Base-by-base conservation (phyloP, 1,140 invertebrate species). In the Macrobrachium nipponense region DNA sequence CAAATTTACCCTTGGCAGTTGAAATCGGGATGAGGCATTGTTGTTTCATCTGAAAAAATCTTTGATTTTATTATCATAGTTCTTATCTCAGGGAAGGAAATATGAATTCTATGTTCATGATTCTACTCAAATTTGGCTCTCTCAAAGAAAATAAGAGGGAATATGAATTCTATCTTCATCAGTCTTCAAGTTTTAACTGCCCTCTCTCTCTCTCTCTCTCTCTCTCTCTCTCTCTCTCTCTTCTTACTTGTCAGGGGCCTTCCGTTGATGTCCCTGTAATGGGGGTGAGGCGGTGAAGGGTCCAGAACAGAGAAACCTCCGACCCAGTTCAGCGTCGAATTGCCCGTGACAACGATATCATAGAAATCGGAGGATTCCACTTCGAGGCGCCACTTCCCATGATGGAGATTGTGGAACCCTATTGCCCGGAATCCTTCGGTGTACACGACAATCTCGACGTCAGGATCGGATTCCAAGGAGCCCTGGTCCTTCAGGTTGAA, bases 201-300 rank as follows among this genome's bases (percentile, higher is more conserved):
- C 27, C 0, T 51, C 51, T 10, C 12, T 51, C 51, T 51, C 51
- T 51, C 51, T 51, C 51, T 51, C 12, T 51, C 8, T 51, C 8
- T 51, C 7, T 12, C 7, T 12, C 7, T 51, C 51, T 51, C 51
- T 51, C 12, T 78, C 43, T 58, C 8, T 10, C 7, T 5, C 5
- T 6, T 60, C 76, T 86, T 27, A 87, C 85, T 72, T 60, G 68
- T 82, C 14, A 87, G 85, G 12, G 85, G 85, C 15, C 66, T 43
- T 18, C 85, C 85, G 12, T 81, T 73, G 17, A 76, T 64, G 5
- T 43, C 61, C 5, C 72, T 20, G 85, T 82, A 87, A 73, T 87
- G 85, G n/a, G 85, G 85, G 18, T 87, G 85, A 14, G 85, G 85
- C 15, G 85, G 85, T 0, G 79, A 81, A 15, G 80, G 79, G 51